These are phyloP conservation scores for Atta texana DNA, from an alignment of 1,140 invertebrate species.

Conservation along the genomic window DNA sequence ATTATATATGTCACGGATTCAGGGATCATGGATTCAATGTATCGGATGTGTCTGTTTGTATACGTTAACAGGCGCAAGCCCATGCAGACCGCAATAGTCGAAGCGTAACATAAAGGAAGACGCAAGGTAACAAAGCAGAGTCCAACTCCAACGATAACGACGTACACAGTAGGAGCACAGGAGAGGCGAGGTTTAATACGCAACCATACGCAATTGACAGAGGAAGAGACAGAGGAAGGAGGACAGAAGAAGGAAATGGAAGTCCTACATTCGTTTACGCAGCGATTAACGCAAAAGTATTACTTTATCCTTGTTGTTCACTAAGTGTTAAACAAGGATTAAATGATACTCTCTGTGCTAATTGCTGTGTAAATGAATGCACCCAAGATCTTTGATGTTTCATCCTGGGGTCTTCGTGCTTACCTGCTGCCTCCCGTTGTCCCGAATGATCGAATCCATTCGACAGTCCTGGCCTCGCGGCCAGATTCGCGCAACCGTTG, in stretches of 20 bases:
- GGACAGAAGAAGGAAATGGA: not conserved
- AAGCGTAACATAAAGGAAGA: slow-evolving; percentile 59
- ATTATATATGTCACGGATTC: no score
- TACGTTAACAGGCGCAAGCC: slow-evolving; percentile 55
- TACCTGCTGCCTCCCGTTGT: slow-evolving; percentile 61
- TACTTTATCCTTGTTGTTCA: no score
- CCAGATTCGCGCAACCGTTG: slow-evolving; percentile 58
- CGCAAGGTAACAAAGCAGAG: slow-evolving; percentile 16
- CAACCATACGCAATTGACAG: not conserved
- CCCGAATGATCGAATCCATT: slow-evolving; percentile 62
- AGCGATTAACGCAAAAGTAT: no score
- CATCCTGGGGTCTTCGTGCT: slow-evolving; percentile 37
- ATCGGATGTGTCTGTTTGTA: slow-evolving; percentile 27
- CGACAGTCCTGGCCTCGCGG: slow-evolving; percentile 21
- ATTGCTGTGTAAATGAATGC: no score
- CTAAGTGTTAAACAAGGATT: no score
- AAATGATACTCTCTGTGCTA: no score
- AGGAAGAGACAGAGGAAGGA: not conserved
- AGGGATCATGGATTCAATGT: not conserved
- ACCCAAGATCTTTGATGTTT: not conserved
- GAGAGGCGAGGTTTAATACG: not conserved
- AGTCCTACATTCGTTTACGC: no score
- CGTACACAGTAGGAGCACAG: not conserved
- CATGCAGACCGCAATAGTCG: slow-evolving; percentile 58
- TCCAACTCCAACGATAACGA: slow-evolving; percentile 30